Evolutionary conservation across 2,888 invertebrate genomes (phyloP), one percentile per base, ranked within the genome.

Genomic region (Sipha maydis): DNA sequence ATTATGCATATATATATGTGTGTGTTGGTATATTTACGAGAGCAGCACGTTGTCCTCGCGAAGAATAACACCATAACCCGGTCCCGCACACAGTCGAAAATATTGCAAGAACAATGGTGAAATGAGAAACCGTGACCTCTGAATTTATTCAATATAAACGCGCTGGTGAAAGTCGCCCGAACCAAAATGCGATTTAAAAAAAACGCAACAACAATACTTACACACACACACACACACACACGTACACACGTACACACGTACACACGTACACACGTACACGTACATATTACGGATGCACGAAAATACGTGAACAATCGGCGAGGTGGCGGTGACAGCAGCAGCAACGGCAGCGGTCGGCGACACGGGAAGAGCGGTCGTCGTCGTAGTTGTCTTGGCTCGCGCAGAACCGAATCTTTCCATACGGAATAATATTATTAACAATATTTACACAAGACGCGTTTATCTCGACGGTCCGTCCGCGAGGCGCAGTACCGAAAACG

Each of bases 61-160:
- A 76, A 25, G 73, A 83, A 83, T 38, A 75, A 84, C 69, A 34
- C 4, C 34, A 54, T 67, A 67, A 41, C 41, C 28, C 28, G 67
- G 56, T 21, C 54, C 83, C n/a, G n/a, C 56, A 61, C 31, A 21
- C 28, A 76, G 84, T 85, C 67, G 85, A 85, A 77, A 85, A 85
- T 77, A 77, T 85, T 34, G 76, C 85, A 75, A 88, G 86, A 80
- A 88, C 86, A 88, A 88, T 88, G 86, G 86, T 88, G 86, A 88
- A 88, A 88, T 61, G 86, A 88, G 86, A 88, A 88, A 88, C 86
- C 86, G 86, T 88, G 86, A 88, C 86, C 86, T 88, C 86, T 73
- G 86, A 88, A 88, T 80, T 77, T 80, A 75, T 80, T 61, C 73
- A 80, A 88, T 80, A 73, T 54, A 73, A 88, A 80, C 75, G 79